Evolutionary conservation across 1,140 invertebrate species (phyloP), one percentile per base, ranked within the genome.

Genomic region (Brachionus rotundiformis): DNA sequence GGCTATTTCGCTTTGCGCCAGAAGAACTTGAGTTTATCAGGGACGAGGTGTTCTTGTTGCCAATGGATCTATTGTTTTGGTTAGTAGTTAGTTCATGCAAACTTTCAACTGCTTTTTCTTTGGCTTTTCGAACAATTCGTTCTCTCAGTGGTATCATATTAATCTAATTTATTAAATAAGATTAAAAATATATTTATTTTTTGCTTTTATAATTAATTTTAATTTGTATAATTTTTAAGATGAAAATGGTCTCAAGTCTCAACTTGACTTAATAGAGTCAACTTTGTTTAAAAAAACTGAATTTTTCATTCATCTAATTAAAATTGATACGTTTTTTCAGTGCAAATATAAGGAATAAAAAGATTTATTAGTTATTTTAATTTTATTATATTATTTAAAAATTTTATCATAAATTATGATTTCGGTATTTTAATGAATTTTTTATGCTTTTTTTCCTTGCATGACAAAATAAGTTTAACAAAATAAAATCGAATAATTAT

Each of bases 81-180:
- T 73, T 73, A 23, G 68, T 73, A 25, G 68, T 47, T 19, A 79
- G 36, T 39, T 79, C 76, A 41, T 79, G 76, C 19, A 79, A 25
- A 63, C 47, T 79, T 31, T 79, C 76, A 6, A 59, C 47, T 6
- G 76, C 76, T 63, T 31, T 23, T n/a, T 79, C 76, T 79, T 79
- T 79, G 0, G 76, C 76, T 59, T 63, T 54, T 31, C 76, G 44
- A 23, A 79, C 76, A 31, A 79, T 79, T 23, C 76, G 76, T 59
- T 79, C 76, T 59, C 76, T 36, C 6, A 59, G 23, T 33, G 76
- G 76, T 36, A 79, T 33, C 76, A 79, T 79, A 36, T 75, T 75
- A 19, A 54, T 54, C 47, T 54, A 54, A 16, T 16, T n/a, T 16
- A 16, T 0, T 49, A 5, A 49, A 49, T 39, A 41, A 13, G n/a